phyloP scores from a whole-genome alignment of 2,888 invertebrate species.

The Tenthredo scrophulariae region DNA sequence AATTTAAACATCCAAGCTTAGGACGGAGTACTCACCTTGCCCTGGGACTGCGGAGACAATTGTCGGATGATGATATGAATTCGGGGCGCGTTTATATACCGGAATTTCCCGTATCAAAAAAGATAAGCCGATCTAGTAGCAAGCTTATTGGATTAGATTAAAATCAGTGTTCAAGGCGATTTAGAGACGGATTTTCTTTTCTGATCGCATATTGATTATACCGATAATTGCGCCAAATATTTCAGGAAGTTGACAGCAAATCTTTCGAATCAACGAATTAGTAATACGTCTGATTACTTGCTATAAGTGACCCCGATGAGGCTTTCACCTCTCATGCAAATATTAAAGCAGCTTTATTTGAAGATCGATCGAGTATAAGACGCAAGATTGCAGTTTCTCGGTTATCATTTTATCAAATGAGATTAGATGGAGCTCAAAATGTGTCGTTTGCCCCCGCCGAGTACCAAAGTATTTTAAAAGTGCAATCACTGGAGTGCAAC shows the following conservation, averaged over 20 bases:
- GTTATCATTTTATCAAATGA: no score
- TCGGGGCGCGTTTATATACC: slow-evolving; percentile 6
- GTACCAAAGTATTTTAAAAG: no score
- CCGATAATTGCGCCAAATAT: neutral
- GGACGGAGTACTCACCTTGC: slow-evolving; percentile 25
- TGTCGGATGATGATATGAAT: neutral
- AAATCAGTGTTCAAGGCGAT: neutral
- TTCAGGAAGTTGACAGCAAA: neutral
- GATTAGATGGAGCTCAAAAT: no score
- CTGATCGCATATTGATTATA: neutral
- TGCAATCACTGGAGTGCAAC: no score
- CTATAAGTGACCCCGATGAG: neutral
- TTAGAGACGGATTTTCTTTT: neutral
- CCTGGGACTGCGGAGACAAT: neutral
- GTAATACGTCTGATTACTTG: no score
- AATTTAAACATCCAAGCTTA: neutral
- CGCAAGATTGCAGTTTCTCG: no score
- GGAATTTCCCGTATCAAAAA: slow-evolving; percentile 49
- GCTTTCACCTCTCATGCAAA: neutral
- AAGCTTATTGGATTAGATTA: slow-evolving; percentile 14
- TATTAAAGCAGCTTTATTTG: neutral
- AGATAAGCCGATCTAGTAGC: slow-evolving; percentile 42
- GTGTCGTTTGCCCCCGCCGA: no score
- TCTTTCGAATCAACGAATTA: neutral
- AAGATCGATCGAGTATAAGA: no score